Percentiles rank a stretch among this genome's conserved stretches.
Conservation (phyloP, 1,140 invertebrate species). For the Babylonia areolata region DNA sequence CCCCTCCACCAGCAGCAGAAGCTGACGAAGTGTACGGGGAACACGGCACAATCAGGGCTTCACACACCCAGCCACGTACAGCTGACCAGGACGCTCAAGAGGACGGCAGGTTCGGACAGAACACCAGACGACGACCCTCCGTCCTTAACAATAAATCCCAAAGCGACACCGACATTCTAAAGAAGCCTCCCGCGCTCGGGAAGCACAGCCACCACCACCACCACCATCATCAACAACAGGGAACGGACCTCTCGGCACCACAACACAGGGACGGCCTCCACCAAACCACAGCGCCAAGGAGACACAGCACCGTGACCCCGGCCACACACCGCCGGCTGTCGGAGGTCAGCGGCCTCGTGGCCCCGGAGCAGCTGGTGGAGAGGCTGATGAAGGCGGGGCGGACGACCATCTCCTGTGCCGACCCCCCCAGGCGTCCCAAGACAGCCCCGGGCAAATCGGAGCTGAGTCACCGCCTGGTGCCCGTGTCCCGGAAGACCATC, state of each 20-base stretch:
- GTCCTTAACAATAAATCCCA: background rate
- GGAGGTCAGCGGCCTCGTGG: background rate
- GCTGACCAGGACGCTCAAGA: background rate
- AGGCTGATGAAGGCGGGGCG: background rate
- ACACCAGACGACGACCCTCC: background rate
- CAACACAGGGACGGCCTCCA: background rate
- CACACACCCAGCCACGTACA: background rate
- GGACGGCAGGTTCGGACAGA: background rate
- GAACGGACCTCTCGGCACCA: background rate
- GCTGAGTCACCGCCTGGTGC: slow-evolving; percentile 1
- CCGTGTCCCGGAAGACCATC: background rate
- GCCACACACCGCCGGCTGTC: background rate
- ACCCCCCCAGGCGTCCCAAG: background rate
- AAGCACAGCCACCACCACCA: background rate
- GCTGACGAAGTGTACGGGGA: background rate
- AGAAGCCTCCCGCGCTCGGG: background rate
- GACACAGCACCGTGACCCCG: background rate
- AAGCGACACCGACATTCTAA: background rate
- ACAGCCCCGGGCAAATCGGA: background rate
- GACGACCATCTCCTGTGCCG: background rate
- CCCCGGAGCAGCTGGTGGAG: background rate
- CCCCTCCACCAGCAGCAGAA: background rate
- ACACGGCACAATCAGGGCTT: background rate
- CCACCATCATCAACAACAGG: background rate
- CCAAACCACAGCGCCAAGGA: background rate